Percentiles rank a stretch among this genome's conserved stretches.
Evolutionary conservation across 2,113 vertebrate species (phyloP).

Genomic region (Heterotis niloticus): DNA sequence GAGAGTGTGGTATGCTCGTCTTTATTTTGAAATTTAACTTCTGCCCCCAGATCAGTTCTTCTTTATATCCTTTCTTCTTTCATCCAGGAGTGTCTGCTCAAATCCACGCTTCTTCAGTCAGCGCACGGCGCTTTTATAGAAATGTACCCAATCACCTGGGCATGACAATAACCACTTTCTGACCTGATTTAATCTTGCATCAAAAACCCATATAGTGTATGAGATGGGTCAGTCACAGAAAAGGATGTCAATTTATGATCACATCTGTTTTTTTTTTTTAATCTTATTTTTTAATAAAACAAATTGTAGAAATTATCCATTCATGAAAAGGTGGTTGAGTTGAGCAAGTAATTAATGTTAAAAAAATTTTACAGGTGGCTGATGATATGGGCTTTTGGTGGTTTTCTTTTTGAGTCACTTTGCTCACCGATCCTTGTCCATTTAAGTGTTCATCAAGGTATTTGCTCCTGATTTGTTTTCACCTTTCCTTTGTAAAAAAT

Average conservation of each 20-base stretch:
- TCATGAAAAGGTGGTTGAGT: neutral
- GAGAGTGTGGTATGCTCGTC: constrained; percentile 79
- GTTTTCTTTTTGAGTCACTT: neutral
- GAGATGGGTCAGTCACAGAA: neutral
- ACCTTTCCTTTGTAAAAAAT: neutral
- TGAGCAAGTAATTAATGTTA: neutral
- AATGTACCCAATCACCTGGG: neutral
- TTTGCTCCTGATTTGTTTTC: neutral
- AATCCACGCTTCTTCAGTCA: neutral
- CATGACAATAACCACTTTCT: neutral
- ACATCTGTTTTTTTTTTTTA: neutral
- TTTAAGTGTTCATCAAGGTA: neutral
- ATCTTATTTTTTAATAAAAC: neutral
- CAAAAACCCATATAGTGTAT: neutral
- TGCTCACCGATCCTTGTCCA: neutral
- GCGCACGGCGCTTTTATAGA: neutral
- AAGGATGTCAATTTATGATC: neutral
- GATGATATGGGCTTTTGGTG: neutral
- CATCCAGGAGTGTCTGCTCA: constrained; percentile 4
- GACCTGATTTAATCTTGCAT: neutral
- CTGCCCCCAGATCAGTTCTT: constrained; percentile 14
- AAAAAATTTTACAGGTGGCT: neutral
- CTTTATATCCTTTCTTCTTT: neutral
- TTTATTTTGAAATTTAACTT: constrained; percentile 41
- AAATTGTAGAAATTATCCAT: neutral